Conservation (phyloP, 2,113 vertebrate genomes). For the rabbit (Oryctolagus cuniculus) region mOryCun1.1 NC_091440.1:122108001-122108500, state of each 20-base stretch:
- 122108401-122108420: constrained; percentile 55
- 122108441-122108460: constrained; percentile 38
- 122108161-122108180: not conserved
- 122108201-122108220: not conserved
- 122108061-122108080: constrained; percentile 7
- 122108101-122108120: not conserved
- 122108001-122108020: not conserved
- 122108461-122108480: constrained; percentile 67
- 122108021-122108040: not conserved
- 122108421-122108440: constrained; percentile 46
- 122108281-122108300: not conserved
- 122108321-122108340: constrained; percentile 46
- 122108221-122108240: not conserved
- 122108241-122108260: not conserved
- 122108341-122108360: constrained; percentile 13
- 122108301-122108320: constrained; percentile 2
- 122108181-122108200: not conserved
- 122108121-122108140: not conserved
- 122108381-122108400: not conserved
- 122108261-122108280: not conserved
- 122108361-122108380: constrained; percentile 58
- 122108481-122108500: not conserved
- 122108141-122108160: not conserved
- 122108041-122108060: not conserved
- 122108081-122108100: not conserved